A percentile compares a stretch with the other conserved stretches of the same genome.
phyloP scores from a whole-genome alignment of 2,888 invertebrate species.

The Osmoderma eremita region DNA sequence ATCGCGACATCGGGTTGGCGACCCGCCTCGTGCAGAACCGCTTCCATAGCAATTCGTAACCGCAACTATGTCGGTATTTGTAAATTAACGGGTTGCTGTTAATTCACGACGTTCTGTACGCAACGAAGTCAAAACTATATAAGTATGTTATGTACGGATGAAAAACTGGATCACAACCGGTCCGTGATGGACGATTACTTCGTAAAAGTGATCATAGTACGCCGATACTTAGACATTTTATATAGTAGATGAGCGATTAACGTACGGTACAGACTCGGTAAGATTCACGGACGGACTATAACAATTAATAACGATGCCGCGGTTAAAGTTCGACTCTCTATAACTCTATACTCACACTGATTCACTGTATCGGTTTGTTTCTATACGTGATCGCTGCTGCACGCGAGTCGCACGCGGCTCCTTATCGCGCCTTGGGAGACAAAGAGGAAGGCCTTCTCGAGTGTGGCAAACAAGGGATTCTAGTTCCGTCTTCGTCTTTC shows the following conservation, averaged over 20 bases:
- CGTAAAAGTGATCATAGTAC: constrained; percentile 1
- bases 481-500: no score
- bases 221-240: background rate
- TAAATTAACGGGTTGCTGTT: background rate
- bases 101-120: background rate
- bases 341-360: no score
- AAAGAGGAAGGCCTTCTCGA: no score
- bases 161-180: background rate
- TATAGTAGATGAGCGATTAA: background rate
- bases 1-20: constrained; percentile 36
- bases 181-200: background rate
- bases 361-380: no score
- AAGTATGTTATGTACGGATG: background rate
- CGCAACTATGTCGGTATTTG: background rate
- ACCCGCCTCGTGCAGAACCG: constrained; percentile 53
- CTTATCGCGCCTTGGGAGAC: no score
- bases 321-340: background rate
- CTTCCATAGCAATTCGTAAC: constrained; percentile 52
- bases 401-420: no score
- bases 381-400: no score
- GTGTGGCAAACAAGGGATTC: no score
- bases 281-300: no score
- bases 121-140: background rate
- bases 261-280: no score
- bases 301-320: no score